Evolutionary conservation across 2,113 vertebrate genomes (phyloP).

Genomic region (Lepus americanus): DNA sequence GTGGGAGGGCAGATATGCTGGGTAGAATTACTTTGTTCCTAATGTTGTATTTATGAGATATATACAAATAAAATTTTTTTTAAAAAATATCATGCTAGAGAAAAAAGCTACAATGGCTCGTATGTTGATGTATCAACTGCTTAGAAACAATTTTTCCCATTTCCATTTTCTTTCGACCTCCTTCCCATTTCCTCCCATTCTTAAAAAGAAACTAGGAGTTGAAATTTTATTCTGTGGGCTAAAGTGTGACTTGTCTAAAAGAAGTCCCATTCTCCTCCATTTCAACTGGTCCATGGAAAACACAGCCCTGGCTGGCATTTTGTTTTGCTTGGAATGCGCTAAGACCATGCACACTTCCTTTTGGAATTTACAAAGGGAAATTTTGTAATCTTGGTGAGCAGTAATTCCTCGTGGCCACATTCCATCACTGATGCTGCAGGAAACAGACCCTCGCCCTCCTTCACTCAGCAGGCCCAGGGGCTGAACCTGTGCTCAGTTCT

Average conservation of each 20-base stretch:
- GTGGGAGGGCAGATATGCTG: no score
- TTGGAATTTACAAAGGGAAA: background rate
- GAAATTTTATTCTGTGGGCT: background rate
- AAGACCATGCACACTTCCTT: background rate
- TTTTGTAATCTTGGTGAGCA: background rate
- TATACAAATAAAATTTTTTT: no score
- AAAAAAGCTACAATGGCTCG: background rate
- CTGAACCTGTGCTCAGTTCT: background rate
- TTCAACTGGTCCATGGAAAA: background rate
- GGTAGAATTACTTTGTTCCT: no score
- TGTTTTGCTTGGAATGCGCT: background rate
- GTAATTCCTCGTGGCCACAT: background rate
- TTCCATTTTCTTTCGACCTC: background rate
- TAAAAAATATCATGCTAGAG: background rate
- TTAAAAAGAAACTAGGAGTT: background rate
- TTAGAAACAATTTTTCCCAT: background rate
- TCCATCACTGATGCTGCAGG: background rate
- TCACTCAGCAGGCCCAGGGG: background rate
- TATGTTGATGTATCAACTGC: background rate
- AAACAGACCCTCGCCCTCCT: background rate
- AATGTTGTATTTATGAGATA: no score
- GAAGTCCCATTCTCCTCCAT: background rate
- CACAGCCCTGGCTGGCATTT: background rate
- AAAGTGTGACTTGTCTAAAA: background rate
- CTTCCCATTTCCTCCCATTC: background rate